Percentiles rank a stretch among this genome's conserved stretches.
Evolutionary conservation across 1,140 invertebrate species (phyloP).

Genomic region (Tribolium castaneum): DNA sequence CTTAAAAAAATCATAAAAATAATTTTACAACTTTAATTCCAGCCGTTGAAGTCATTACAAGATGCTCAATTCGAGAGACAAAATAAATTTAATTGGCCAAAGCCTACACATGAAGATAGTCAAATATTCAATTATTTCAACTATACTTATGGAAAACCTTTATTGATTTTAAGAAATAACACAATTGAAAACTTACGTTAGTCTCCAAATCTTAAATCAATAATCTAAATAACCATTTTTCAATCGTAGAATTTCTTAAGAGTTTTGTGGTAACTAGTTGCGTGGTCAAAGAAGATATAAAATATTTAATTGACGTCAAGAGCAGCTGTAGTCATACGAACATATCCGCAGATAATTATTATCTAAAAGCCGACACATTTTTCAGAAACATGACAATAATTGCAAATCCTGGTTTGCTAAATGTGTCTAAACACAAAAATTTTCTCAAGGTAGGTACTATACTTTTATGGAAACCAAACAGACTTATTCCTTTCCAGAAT

Average conservation of each 20-base stretch:
- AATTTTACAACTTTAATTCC: conserved; percentile 17
- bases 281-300: conserved; percentile 61
- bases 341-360: conserved; percentile 61
- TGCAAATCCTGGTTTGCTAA: conserved; percentile 43
- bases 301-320: conserved; percentile 65
- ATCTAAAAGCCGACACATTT: conserved; percentile 61
- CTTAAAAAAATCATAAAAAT: no score
- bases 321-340: conserved; percentile 64
- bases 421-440: not conserved
- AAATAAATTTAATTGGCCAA: conserved; percentile 49
- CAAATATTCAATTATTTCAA: conserved; percentile 27
- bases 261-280: conserved; percentile 64
- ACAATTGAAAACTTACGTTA: conserved; percentile 41
- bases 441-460: not conserved
- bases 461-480: not conserved
- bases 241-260: conserved; percentile 63
- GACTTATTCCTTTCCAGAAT: conserved; percentile 42
- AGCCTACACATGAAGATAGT: not conserved
- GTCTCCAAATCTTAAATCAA: not conserved
- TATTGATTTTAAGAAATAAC: conserved; percentile 46
- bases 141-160: conserved; percentile 46
- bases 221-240: conserved; percentile 33
- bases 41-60: conserved; percentile 50
- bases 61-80: conserved; percentile 44
- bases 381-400: conserved; percentile 49